Evolutionary conservation across 1,140 invertebrate genomes (phyloP).

Genomic region (Drosophila pallidifrons): DNA sequence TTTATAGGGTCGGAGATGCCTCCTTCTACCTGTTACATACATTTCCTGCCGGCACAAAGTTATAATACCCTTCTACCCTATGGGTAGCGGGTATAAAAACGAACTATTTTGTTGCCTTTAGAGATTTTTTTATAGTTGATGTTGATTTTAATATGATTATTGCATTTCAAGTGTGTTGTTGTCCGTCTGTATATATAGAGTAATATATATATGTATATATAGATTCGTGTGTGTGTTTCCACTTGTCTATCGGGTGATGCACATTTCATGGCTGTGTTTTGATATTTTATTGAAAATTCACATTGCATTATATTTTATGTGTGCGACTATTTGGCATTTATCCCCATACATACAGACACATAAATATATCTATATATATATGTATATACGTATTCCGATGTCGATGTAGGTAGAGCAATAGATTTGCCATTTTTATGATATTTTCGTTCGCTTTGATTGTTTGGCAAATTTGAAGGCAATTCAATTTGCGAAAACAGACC

Average conservation of each 20-base stretch:
- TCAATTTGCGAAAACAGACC: constrained; percentile 37
- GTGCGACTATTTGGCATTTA: constrained; percentile 33
- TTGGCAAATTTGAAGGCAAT: constrained; percentile 55
- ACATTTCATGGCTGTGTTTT: constrained; percentile 40
- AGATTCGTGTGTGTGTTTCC: constrained; percentile 7
- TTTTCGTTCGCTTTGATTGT: constrained; percentile 50
- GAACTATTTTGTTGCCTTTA: constrained; percentile 83
- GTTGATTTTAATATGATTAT: constrained; percentile 82
- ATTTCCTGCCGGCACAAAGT: too few species aligned
- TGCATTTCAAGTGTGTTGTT: constrained; percentile 72
- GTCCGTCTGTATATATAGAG: constrained; percentile 20
- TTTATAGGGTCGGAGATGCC: too few species aligned
- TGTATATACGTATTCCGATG: neutral
- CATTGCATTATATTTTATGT: constrained; percentile 53
- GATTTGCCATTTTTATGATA: constrained; percentile 54
- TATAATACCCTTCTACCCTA: too few species aligned
- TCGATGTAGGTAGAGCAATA: constrained; percentile 32
- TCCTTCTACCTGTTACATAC: too few species aligned
- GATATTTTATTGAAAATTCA: constrained; percentile 60
- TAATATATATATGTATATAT: too few species aligned
- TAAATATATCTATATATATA: neutral
- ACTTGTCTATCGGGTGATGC: constrained; percentile 46
- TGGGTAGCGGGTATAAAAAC: too few species aligned
- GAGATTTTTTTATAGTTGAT: constrained; percentile 60
- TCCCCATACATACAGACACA: constrained; percentile 11